Conservation (phyloP, 1,140 invertebrate genomes). For the Meloidogyne exigua region DNA sequence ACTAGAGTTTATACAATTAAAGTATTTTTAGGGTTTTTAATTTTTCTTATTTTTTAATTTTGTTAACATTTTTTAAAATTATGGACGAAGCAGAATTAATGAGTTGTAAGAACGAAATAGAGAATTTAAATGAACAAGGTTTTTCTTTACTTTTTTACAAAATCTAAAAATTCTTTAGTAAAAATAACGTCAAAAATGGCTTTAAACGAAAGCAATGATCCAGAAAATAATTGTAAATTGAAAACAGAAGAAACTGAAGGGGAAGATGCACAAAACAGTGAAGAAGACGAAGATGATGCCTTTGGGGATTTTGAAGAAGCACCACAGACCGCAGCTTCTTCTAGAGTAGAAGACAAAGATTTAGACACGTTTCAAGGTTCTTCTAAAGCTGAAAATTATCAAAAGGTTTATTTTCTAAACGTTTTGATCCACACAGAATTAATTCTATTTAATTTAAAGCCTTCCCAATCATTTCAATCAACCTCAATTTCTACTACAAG, state of each 20-base stretch:
- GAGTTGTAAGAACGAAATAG: neutral
- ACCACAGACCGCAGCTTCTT: neutral
- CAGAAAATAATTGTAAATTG: neutral
- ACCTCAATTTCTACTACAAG: neutral
- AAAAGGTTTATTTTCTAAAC: neutral
- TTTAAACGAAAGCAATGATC: neutral
- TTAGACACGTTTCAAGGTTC: neutral
- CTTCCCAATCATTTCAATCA: neutral
- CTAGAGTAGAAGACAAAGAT: neutral
- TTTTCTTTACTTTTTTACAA: neutral
- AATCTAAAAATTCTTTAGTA: neutral
- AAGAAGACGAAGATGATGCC: slow-evolving; percentile 29
- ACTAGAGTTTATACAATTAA: too few relatives aligned
- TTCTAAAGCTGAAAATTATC: neutral
- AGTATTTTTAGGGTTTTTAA: neutral
- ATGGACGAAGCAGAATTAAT: neutral
- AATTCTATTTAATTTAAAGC: neutral
- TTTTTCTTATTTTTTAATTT: neutral
- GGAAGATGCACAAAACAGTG: neutral
- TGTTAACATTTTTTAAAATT: neutral
- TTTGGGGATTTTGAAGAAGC: slow-evolving; percentile 37
- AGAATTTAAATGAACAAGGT: neutral
- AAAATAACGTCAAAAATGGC: neutral
- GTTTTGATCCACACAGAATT: neutral
- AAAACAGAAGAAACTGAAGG: neutral